These are phyloP conservation scores for Pyxicephalus adspersus DNA, from an alignment of 2,113 vertebrate species.

Conservation along the genomic window DNA sequence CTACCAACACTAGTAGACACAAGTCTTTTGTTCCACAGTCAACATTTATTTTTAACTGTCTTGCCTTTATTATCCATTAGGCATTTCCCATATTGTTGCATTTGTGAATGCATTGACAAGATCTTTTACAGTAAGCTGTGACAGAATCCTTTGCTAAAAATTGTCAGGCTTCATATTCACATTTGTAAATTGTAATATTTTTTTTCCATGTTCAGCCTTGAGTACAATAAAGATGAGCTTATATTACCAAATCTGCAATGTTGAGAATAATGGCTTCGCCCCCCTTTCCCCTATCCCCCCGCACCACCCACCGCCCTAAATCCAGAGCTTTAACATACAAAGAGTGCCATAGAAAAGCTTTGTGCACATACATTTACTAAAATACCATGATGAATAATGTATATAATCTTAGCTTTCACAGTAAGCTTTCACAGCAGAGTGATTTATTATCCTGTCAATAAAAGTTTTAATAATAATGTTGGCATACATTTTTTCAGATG, in stretches of 20 bases:
- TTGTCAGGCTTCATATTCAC: background rate
- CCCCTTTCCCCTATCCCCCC: too few relatives aligned
- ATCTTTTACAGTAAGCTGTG: background rate
- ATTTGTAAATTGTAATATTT: background rate
- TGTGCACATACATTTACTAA: conserved; percentile 3
- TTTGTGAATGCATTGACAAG: too few relatives aligned
- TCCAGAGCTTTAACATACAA: background rate
- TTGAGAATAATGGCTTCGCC: background rate
- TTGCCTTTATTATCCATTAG: too few relatives aligned
- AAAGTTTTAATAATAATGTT: conserved; percentile 33
- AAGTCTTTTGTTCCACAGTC: too few relatives aligned
- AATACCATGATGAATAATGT: conserved; percentile 48
- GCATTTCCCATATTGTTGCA: too few relatives aligned
- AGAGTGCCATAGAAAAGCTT: conserved; percentile 13
- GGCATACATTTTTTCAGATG: background rate
- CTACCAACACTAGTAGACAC: too few relatives aligned
- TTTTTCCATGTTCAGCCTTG: background rate
- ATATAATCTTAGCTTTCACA: conserved; percentile 7
- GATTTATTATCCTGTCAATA: conserved; percentile 46
- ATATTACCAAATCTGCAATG: background rate
- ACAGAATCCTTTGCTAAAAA: background rate
- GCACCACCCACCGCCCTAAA: too few relatives aligned
- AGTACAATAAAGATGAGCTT: background rate
- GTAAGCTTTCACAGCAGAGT: conserved; percentile 9
- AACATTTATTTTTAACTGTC: too few relatives aligned